Conservation (phyloP, 2,888 invertebrate genomes). For the Aphodius granarius region DNA sequence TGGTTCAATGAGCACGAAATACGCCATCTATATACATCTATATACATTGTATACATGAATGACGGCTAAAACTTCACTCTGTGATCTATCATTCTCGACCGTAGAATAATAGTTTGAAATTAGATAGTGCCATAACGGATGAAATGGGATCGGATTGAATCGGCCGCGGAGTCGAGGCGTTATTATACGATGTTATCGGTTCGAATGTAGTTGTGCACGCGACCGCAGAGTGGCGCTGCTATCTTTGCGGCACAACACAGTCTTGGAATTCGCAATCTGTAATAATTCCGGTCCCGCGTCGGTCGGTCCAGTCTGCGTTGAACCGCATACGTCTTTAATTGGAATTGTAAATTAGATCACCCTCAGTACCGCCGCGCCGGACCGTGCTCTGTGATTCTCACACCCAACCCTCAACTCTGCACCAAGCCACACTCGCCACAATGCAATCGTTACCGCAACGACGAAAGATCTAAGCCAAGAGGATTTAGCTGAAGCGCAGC, state of each 20-base stretch:
- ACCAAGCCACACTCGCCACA: background rate
- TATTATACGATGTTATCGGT: background rate
- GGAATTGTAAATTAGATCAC: slow-evolving; percentile 11
- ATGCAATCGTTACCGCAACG: background rate
- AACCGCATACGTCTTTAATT: slow-evolving; percentile 14
- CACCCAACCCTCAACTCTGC: no score
- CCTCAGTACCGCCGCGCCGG: background rate
- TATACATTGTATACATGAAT: no score
- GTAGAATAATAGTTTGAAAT: background rate
- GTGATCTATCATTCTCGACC: background rate
- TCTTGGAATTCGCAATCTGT: slow-evolving; percentile 4
- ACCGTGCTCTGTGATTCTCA: background rate
- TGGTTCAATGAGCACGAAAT: no score
- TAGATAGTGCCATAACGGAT: background rate
- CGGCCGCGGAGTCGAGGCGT: background rate
- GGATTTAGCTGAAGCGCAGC: background rate
- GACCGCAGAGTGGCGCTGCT: background rate
- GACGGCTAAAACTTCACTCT: background rate
- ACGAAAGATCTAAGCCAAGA: background rate
- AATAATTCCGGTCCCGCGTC: background rate
- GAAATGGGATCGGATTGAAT: background rate
- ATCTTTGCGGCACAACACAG: background rate
- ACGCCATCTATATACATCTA: no score
- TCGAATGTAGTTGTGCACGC: background rate
- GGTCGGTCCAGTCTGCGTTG: background rate